Base-by-base conservation (phyloP, 1,140 invertebrate genomes). In the Leptopilina clavipes region DNA sequence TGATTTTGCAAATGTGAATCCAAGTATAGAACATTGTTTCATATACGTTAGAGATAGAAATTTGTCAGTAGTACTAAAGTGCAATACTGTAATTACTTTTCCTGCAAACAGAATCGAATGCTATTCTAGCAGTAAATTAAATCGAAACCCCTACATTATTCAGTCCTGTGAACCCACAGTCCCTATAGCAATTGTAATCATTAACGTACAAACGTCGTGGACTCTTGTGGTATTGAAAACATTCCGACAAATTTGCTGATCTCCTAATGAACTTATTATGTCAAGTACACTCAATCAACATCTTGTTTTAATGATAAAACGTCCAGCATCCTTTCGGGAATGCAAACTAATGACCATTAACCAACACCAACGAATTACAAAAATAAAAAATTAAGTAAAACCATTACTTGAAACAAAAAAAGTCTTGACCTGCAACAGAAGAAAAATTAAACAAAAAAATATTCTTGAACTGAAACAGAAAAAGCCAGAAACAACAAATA, bases 81-180 rank as follows among this genome's bases (percentile, higher is more conserved):
- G 73, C 75, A 70, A 76, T 70, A 71, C 75, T 56, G 79, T 81
- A 81, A 81, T 81, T 81, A 81, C 79, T 81, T 81, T 79, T 81
- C 25, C 77, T 56, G 73, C 79, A 73, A 79, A 75, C 74, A 70
- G 70, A 78, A 78, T 76, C 79, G 76, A 81, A 74, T 73, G 73
- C 44, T 56, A 70, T 73, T 78, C 74, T 81, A 70, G 73, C 73
- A 75, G 79, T 73, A 81, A 81, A 81, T 81, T 81, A 78, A 81
- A 79, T 81, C 72, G 77, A 79, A 78, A 75, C 76, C 73, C 75
- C 70, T 19, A 56, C 25, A 79, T 79, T 79, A 76, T 76, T 79
- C 71, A 74, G 73, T 70, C 25, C 12, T 25, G 56, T 17, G 12
- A 71, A n/a, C n/a, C n/a, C 71, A 12, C 72, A 72, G 48, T 14